phyloP scores from a whole-genome alignment of 2,113 vertebrate genomes.

The Callospermophilus lateralis region DNA sequence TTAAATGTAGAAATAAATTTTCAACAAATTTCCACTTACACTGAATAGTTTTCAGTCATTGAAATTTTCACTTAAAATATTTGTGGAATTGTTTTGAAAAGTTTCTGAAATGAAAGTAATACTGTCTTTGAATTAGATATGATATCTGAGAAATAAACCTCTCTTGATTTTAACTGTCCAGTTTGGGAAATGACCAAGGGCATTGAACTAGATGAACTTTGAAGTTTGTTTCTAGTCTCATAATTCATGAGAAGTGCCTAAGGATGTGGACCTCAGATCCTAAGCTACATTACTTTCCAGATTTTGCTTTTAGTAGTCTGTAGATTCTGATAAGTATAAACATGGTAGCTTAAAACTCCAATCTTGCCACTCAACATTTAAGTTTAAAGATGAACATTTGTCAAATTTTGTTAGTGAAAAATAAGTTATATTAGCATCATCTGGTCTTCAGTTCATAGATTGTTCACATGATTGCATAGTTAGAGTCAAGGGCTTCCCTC shows the following conservation, averaged over 20 bases:
- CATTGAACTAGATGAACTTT: slow-evolving; percentile 21
- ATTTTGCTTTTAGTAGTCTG: background rate
- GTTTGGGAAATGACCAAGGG: slow-evolving; percentile 25
- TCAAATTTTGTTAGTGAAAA: background rate
- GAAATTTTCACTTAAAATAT: slow-evolving; percentile 41
- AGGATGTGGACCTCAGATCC: background rate
- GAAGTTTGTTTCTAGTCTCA: slow-evolving; percentile 12
- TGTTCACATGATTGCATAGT: background rate
- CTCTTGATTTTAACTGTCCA: slow-evolving; percentile 24
- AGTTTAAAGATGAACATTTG: background rate
- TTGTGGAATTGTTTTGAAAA: slow-evolving; percentile 34
- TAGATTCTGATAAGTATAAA: background rate
- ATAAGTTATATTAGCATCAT: background rate
- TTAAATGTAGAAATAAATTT: slow-evolving; percentile 39
- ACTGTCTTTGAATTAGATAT: slow-evolving; percentile 23
- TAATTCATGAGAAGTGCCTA: slow-evolving; percentile 1
- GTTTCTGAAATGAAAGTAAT: slow-evolving; percentile 48
- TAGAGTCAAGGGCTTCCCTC: background rate
- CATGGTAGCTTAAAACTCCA: background rate
- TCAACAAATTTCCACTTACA: background rate
- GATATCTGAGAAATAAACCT: background rate
- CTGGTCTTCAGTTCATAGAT: background rate
- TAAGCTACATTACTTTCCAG: slow-evolving; percentile 12
- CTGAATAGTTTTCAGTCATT: background rate
- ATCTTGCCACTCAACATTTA: background rate